Percentiles rank a stretch among this genome's conserved stretches.
Evolutionary conservation across 1,140 invertebrate genomes (phyloP).

Genomic region (Trachymyrmex septentrionalis): DNA sequence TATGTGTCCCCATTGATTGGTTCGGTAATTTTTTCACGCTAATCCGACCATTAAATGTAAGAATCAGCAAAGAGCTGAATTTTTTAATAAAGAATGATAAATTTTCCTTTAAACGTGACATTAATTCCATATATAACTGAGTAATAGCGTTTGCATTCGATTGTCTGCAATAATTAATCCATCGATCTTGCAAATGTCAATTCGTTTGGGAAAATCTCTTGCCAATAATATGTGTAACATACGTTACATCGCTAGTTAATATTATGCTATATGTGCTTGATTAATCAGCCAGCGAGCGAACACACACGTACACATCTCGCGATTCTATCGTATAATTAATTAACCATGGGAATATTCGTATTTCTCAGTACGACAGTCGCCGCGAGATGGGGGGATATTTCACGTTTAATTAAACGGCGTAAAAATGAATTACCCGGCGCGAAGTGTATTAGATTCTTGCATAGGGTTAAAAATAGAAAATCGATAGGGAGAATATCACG

Average conservation of each 20-base stretch:
- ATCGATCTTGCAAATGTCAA: background rate
- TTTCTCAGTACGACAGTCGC: background rate
- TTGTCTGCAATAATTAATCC: background rate
- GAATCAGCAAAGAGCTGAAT: background rate
- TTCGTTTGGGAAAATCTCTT: conserved; percentile 4
- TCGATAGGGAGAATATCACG: conserved; percentile 26
- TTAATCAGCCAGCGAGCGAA: background rate
- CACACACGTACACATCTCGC: background rate
- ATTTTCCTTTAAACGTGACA: background rate
- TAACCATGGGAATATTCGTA: conserved; percentile 16
- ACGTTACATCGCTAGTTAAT: background rate
- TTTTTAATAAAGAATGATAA: background rate
- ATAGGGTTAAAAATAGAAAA: conserved; percentile 37
- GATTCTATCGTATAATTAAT: conserved; percentile 43
- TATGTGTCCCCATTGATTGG: conserved; percentile 24
- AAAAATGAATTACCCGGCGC: conserved; percentile 31
- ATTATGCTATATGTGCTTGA: background rate
- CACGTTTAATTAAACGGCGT: conserved; percentile 37
- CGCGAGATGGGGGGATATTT: background rate
- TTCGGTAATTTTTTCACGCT: conserved; percentile 29
- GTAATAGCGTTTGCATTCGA: background rate
- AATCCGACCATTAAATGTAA: background rate
- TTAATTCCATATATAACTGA: background rate
- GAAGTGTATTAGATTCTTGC: conserved; percentile 33
- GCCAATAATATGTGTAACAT: conserved; percentile 2